These are phyloP conservation scores for Teleogryllus occipitalis DNA, from an alignment of 1,140 invertebrate species.

Conservation along the genomic window DNA sequence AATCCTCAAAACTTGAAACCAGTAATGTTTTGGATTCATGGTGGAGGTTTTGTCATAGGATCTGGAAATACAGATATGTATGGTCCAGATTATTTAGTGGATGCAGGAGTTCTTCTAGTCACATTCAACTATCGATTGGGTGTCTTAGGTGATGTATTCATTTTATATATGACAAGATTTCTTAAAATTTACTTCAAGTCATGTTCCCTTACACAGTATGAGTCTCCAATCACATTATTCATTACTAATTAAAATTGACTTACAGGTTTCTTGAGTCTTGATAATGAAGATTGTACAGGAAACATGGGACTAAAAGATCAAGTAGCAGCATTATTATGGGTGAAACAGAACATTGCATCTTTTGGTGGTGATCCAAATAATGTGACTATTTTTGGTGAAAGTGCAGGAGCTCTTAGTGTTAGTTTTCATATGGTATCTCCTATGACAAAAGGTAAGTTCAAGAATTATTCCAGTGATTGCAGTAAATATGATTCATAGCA, in stretches of 20 bases:
- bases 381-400: neutral
- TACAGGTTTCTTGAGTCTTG: neutral
- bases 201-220: too few relatives aligned
- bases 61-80: conserved; percentile 49
- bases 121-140: conserved; percentile 63
- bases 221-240: too few relatives aligned
- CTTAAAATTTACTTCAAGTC: neutral
- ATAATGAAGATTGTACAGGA: neutral
- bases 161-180: neutral
- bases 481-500: too few relatives aligned
- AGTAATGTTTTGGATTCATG: conserved; percentile 72
- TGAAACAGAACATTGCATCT: neutral
- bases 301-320: neutral
- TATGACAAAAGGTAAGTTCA: neutral
- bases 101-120: conserved; percentile 56
- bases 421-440: neutral
- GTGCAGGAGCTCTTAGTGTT: neutral
- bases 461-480: too few relatives aligned
- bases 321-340: neutral
- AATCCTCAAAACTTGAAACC: conserved; percentile 27
- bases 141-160: conserved; percentile 39
- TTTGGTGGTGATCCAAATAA: neutral
- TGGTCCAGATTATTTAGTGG: conserved; percentile 54
- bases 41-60: conserved; percentile 58
- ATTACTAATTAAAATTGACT: neutral